Evolutionary conservation across 2,888 invertebrate species (phyloP), one percentile per base, ranked within the genome.

Genomic region (Thecophora atra): DNA sequence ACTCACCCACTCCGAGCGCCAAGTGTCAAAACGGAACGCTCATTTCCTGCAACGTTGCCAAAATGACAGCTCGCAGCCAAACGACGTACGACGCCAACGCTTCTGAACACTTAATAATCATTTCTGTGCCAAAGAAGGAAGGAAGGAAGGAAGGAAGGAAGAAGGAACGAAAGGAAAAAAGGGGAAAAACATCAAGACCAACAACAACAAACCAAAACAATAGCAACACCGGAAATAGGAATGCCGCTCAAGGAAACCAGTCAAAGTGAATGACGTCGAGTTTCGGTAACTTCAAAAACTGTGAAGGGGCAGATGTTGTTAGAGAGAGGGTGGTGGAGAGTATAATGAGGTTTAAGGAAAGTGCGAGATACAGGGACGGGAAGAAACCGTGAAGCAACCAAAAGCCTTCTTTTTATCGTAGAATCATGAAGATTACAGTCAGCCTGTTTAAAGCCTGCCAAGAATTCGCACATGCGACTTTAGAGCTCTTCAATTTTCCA

Each of bases 11-110:
- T 13, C 42, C 24, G 24, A 44, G 58, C 26, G 58, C 56, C 17
- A 26, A 67, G 67, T 62, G 76, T 73, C 76, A 74, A 77, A 77
- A 76, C 78, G 78, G 77, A 78, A 78, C 77, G 76, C 76, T 78
- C 76, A 78, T 78, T 78, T 78, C 78, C 78, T 71, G 70, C 75
- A 71, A 73, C 71, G 73, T 75, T 74, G 71, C 52, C 76, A 76
- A 76, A 74, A 63, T 76, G 75, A 77, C 77, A 76, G 74, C 71
- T 68, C 73, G 72, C 74, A 73, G 67, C 69, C 60, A 52, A 58
- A 63, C 63, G 52, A 24, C 26, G 56, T 37, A 24, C 44, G 42
- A 58, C 51, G 70, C 51, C 63, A 70, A 52, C 70, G 70, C 52
- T 63, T 30, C 51, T 52, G 63, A 70, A 70, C 63, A 70, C 70